Percentiles rank a stretch among this genome's conserved stretches.
Evolutionary conservation across 1,140 invertebrate species (phyloP).

Genomic region (Rhopalosiphum padi): DNA sequence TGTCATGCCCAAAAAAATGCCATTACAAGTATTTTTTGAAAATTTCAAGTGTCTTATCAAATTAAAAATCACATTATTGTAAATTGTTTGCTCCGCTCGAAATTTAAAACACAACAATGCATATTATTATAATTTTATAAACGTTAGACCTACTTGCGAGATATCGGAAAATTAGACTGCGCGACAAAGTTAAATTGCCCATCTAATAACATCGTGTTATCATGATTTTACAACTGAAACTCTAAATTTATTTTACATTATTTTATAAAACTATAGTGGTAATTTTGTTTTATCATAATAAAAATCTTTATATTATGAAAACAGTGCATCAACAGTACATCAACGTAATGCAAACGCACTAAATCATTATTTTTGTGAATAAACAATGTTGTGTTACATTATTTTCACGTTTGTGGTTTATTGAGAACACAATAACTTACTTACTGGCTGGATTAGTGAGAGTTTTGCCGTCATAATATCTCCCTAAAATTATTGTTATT

Average conservation of each 20-base stretch:
- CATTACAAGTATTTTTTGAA: not conserved
- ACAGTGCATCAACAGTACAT: not conserved
- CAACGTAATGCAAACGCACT: not conserved
- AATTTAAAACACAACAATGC: not conserved
- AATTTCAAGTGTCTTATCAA: not conserved
- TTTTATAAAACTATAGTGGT: not conserved
- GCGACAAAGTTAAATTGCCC: too few species aligned
- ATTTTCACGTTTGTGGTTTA: not conserved
- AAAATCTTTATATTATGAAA: not conserved
- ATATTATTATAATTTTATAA: not conserved
- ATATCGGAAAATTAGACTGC: not conserved
- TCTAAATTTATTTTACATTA: not conserved
- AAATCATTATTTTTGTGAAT: not conserved
- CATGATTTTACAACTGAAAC: not conserved
- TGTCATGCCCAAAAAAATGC: not conserved
- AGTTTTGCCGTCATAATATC: not conserved
- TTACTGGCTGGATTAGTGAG: not conserved
- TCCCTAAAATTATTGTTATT: slow-evolving; percentile 6
- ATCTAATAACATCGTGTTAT: not conserved
- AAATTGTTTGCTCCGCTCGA: not conserved
- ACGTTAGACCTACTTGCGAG: not conserved
- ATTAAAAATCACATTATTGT: not conserved
- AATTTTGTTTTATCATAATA: not conserved
- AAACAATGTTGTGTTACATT: not conserved
- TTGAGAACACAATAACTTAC: not conserved